Percentiles rank a stretch among this genome's conserved stretches.
phyloP scores from a whole-genome alignment of 2,113 vertebrate species.

The Eulemur rufifrons region DNA sequence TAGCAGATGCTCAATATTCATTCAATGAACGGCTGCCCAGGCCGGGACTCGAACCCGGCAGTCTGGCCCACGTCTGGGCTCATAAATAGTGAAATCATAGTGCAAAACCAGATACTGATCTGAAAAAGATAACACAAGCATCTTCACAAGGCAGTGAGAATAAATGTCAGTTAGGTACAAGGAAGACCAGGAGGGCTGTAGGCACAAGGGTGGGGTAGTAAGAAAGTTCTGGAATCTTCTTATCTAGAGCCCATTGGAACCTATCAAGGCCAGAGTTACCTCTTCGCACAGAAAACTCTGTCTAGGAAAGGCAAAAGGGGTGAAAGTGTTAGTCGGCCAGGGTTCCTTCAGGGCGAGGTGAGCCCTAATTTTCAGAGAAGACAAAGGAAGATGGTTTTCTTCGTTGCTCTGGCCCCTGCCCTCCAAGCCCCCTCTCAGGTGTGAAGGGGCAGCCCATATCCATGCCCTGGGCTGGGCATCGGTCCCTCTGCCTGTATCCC shows the following conservation, averaged over 20 bases:
- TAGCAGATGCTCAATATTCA: not conserved
- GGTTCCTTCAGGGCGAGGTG: accelerated
- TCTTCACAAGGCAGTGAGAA: not conserved
- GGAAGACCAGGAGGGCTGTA: not conserved
- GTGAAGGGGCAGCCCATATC: not conserved
- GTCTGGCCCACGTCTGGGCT: not conserved
- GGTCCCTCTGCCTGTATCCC: not conserved
- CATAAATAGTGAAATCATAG: not conserved
- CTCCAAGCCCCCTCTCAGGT: no score
- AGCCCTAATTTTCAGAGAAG: not conserved
- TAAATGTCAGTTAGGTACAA: not conserved
- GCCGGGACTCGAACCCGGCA: not conserved
- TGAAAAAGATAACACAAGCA: not conserved
- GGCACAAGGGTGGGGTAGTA: not conserved
- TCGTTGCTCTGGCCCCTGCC: not conserved
- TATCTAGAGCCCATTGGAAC: not conserved
- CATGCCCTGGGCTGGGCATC: not conserved
- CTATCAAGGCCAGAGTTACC: not conserved
- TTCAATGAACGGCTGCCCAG: not conserved
- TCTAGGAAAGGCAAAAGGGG: not conserved
- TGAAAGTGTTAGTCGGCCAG: not conserved
- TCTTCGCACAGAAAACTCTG: not conserved
- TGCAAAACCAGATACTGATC: not conserved
- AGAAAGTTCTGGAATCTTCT: not conserved
- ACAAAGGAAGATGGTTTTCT: no score